Conservation (phyloP, 2,888 invertebrate genomes). For the Gryllus longicercus region DNA sequence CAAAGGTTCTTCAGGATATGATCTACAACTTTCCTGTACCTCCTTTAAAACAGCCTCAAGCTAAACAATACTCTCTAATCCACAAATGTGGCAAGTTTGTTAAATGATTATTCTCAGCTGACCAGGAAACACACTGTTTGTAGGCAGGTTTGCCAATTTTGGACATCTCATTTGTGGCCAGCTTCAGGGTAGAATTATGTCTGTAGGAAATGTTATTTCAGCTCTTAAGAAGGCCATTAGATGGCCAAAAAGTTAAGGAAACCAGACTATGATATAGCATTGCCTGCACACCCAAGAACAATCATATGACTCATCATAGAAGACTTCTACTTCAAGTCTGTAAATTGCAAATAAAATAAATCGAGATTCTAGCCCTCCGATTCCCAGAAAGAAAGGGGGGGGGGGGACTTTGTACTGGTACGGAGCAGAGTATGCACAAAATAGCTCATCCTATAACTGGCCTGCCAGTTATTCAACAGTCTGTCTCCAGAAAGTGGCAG, state of each 20-base stretch:
- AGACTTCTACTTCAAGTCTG: background rate
- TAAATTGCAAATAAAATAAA: background rate
- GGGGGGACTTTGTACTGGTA: background rate
- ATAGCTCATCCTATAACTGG: background rate
- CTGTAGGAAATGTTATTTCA: too few relatives aligned
- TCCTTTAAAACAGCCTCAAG: background rate
- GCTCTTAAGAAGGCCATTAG: too few relatives aligned
- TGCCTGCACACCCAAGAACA: too few relatives aligned
- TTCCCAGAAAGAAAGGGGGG: background rate
- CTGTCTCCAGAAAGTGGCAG: background rate
- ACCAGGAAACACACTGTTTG: too few relatives aligned
- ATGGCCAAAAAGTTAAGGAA: too few relatives aligned
- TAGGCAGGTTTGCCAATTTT: too few relatives aligned
- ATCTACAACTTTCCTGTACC: background rate
- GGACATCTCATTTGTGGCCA: too few relatives aligned
- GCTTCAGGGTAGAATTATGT: too few relatives aligned
- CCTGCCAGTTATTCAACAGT: background rate
- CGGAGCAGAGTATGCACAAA: background rate
- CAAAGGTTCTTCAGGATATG: background rate
- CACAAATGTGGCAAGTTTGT: background rate
- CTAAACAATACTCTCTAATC: background rate
- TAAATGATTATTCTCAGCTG: too few relatives aligned
- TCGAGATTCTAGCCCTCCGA: background rate
- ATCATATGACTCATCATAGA: too few relatives aligned
- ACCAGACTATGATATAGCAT: too few relatives aligned